Base-by-base conservation (phyloP, 2,888 invertebrate genomes). In the Balanococcus diminutus region DNA sequence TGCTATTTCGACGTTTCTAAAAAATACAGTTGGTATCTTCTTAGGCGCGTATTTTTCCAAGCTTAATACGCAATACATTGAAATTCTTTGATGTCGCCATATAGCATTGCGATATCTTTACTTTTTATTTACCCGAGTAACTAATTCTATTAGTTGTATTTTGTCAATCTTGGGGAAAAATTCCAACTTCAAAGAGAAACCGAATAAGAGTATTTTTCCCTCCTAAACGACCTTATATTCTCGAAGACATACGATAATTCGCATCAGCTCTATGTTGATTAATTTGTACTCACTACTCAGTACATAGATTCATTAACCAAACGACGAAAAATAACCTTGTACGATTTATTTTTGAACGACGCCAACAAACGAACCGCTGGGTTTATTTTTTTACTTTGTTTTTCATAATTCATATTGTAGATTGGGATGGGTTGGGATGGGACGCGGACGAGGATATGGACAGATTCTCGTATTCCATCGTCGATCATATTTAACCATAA, bases 401-500 rank as follows among this genome's bases (percentile, higher is more conserved):
- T 51, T 51, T 19, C 51, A 19, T 51, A 19, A 42, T 51, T 19
- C 19, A 42, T 51, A 3, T 9, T n/a, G 5, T 4, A 4, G 4
- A 8, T 4, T 36, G 36, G 5, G 36, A 36, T 36, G 36, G 36
- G 8, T 6, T 8, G 36, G 4, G 36, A 8, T 36, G 3, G 19
- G n/a, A 2, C 28, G 9, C 1, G 28, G 61, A 51, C 51, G n/a
- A 51, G 19, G 51, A 51, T 36, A 8, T 6, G 9, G 61, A 67
- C 61, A 67, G 25, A 67, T 67, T 67, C 61, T 75, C 75, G 75
- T 32, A 36, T 36, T 32, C 32, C 75, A 32, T 75, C 75, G 75
- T 75, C 75, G 75, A 75, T 75, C 75, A 75, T 75, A 75, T 32
- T 75, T 75, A 31, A 75, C 75, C 32, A 36, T 32, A 32, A 36